A percentile compares a stretch with the other conserved stretches of the same genome.
Conservation (phyloP, 53 echinoderm and acorn worm genomes). For the Actinopyga echinites region DNA sequence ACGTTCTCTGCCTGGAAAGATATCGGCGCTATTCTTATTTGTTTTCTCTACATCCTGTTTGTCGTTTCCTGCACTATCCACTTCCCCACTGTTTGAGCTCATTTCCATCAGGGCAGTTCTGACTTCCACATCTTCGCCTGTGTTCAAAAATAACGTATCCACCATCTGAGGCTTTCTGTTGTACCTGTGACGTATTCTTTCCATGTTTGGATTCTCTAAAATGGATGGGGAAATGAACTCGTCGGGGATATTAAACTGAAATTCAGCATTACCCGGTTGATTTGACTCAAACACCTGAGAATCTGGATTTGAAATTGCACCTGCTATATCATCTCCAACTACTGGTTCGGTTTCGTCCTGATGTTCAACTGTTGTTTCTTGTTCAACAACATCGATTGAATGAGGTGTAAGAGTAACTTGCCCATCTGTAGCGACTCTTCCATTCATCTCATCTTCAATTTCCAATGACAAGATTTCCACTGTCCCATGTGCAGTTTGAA, state of each 20-base stretch:
- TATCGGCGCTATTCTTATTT: neutral
- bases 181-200: slow-evolving; percentile 16
- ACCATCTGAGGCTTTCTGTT: slow-evolving; percentile 7
- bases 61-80: neutral
- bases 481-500: slow-evolving; percentile 10
- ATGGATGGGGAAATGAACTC: slow-evolving; percentile 31
- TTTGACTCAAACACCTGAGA: neutral
- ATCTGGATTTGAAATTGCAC: neutral
- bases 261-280: neutral
- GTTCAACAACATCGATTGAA: too few species aligned
- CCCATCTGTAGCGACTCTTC: too few species aligned
- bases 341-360: too few species aligned
- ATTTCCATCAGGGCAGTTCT: slow-evolving; percentile 8
- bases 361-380: too few species aligned
- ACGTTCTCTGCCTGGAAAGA: neutral
- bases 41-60: neutral
- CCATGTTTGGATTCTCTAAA: slow-evolving; percentile 37
- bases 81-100: neutral
- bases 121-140: neutral
- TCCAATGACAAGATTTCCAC: slow-evolving; percentile 33
- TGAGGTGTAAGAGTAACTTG: too few species aligned
- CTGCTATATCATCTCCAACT: neutral
- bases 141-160: neutral
- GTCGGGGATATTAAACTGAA: neutral
- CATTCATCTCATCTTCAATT: slow-evolving; percentile 12